Evolutionary conservation across 2,888 invertebrate genomes (phyloP).

Genomic region (Baronia brevicornis): DNA sequence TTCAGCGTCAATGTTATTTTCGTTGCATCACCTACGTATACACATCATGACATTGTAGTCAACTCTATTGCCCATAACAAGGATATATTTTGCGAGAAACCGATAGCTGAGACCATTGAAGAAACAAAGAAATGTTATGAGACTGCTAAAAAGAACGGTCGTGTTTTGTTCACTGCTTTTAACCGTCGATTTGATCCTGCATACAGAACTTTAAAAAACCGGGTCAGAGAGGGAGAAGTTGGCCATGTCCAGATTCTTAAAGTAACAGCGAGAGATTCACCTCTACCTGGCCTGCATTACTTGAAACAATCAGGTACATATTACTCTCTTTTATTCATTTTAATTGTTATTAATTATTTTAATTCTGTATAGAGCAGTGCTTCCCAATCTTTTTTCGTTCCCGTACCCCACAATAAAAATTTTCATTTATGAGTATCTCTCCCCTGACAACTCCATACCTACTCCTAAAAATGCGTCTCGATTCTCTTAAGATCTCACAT

Average conservation of each 20-base stretch:
- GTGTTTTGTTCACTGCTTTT: slow-evolving; percentile 78
- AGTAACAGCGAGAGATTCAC: slow-evolving; percentile 78
- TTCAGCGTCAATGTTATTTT: slow-evolving; percentile 68
- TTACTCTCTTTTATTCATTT: no score
- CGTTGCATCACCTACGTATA: slow-evolving; percentile 75
- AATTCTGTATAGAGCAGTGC: no score
- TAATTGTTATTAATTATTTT: no score
- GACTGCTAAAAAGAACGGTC: slow-evolving; percentile 69
- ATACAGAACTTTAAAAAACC: slow-evolving; percentile 61
- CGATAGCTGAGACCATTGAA: slow-evolving; percentile 74
- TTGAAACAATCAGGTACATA: slow-evolving; percentile 72
- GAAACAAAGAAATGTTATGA: slow-evolving; percentile 75
- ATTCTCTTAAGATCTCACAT: no score
- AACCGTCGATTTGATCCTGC: slow-evolving; percentile 81
- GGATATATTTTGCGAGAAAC: slow-evolving; percentile 82
- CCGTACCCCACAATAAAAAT: no score
- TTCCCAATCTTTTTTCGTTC: no score
- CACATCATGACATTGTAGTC: slow-evolving; percentile 74
- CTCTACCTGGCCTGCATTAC: slow-evolving; percentile 77
- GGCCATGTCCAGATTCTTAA: slow-evolving; percentile 79
- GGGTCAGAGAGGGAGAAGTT: slow-evolving; percentile 73
- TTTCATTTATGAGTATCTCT: no score
- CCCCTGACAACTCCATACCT: no score
- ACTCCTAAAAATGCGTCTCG: no score
- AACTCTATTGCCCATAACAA: slow-evolving; percentile 73